Base-by-base conservation (phyloP, 2,888 invertebrate genomes). In the Cataglyphis altisquamis region DNA sequence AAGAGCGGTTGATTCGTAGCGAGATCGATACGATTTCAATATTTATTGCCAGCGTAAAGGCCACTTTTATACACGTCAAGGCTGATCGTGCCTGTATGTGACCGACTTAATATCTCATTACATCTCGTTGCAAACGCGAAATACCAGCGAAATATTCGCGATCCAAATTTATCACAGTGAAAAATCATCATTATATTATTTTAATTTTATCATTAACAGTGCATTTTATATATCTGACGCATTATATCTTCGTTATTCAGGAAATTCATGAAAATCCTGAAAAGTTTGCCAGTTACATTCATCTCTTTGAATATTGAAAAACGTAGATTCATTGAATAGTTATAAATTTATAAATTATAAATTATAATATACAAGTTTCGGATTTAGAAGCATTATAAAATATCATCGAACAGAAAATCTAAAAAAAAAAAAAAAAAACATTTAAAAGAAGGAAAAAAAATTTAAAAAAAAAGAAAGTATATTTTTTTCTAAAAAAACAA, bases 11-110 rank as follows among this genome's bases (percentile, higher is more conserved):
- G 25, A 57, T 55, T 66, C 57, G 67, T 29, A 62, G 45, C 12
- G 21, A 77, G 15, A 67, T 77, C 68, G 10, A 77, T 67, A 67
- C 5, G 68, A 41, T 77, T 77, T 67, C 57, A 77, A 77, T 67
- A 77, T 77, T 77, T 77, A 67, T 77, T 12, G 55, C 55, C 15
- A 3, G 77, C 57, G 55, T 77, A 77, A 77, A 77, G 77, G 77
- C 77, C 77, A 67, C 77, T 77, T 67, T 77, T 57, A 67, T 77
- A 9, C 29, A 41, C 77, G 41, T 67, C 77, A 77, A 77, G 68
- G 77, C 29, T 77, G 67, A 45, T 74, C 74, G 48, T 41, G 41
- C n/a, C 41, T 67, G 39, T 67, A 67, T n/a, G 8, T 57, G 77
- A 77, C 68, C 77, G 77, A 77, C 77, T 77, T 77, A 77, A 67